Evolutionary conservation across 2,888 invertebrate species (phyloP), one percentile per base, ranked within the genome.

Genomic region (Thera britannica): DNA sequence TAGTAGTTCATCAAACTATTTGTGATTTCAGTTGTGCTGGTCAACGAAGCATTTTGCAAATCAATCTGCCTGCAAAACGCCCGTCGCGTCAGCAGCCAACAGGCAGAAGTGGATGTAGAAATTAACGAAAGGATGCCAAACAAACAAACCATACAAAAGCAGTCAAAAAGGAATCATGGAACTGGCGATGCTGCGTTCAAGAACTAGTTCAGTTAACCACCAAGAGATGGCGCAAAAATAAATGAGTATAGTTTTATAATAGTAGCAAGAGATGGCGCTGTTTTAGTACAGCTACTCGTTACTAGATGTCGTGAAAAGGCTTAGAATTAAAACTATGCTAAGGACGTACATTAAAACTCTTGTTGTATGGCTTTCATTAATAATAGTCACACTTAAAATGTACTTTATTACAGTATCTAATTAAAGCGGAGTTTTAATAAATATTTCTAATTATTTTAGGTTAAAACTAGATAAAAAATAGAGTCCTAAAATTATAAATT

Each of bases 381-480:
- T 74, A n/a, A 63, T 72, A 68, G 61, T 65, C 62, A 69, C 70
- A 63, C 62, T 75, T 62, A 70, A 70, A 75, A 74, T 74, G 65
- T 75, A 66, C 59, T 63, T 67, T 54, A 64, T 61, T 71, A 68
- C 67, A 78, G 74, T 75, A 73, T 75, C 83, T 86, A 87, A 84
- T 90, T 90, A 90, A 90, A 91, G 89, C 89, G 83, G 72, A 80
- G 85, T 52, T 51, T 84, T 74, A 84, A 89, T 89, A 89, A 89
- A 90, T 90, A 90, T 79, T 70, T 58, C 62, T 73, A 74, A 70
- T 61, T 67, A 12, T 65, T 72, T 57, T 62, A 59, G 34, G 51
- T 44, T 68, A 68, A 36, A 56, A 36, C 34, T 58, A 56, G 23
- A 58, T n/a, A 23, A 23, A 23, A 23, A 23, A 23, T 23, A 23